phyloP scores from a whole-genome alignment of 2,797 vertebrate species.

The Ambastaia sidthimunki region DNA sequence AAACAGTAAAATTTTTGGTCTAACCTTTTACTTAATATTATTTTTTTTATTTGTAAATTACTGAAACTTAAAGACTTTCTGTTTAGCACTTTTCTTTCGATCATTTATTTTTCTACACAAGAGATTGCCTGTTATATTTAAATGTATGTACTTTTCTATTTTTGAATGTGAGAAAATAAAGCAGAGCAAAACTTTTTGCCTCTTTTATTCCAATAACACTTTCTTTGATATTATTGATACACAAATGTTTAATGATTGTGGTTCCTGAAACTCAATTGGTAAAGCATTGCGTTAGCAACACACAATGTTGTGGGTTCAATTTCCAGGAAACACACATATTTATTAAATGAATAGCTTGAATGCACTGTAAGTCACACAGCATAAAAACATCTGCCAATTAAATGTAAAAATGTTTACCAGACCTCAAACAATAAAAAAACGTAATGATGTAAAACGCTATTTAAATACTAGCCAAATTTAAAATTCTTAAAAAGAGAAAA shows the following conservation, averaged over 20 bases:
- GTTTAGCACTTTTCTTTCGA: constrained; percentile 73
- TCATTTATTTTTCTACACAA: constrained; percentile 71
- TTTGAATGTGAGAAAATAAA: constrained; percentile 67
- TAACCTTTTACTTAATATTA: neutral
- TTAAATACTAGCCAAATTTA: too few relatives aligned
- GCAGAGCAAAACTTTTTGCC: constrained; percentile 41
- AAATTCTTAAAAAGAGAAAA: too few relatives aligned
- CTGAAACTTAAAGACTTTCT: constrained; percentile 67
- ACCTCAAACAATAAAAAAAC: too few relatives aligned
- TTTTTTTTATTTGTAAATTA: constrained; percentile 51
- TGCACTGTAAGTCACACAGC: too few relatives aligned
- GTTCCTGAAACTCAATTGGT: too few relatives aligned
- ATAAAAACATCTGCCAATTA: too few relatives aligned
- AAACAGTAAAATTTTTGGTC: constrained; percentile 2
- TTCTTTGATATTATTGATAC: neutral
- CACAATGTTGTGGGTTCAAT: too few relatives aligned
- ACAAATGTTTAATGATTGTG: neutral
- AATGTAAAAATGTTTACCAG: too few relatives aligned
- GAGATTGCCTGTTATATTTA: constrained; percentile 64
- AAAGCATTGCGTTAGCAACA: too few relatives aligned
- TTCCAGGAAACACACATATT: too few relatives aligned
- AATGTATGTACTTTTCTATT: constrained; percentile 70
- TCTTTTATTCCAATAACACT: neutral
- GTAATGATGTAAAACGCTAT: too few relatives aligned
- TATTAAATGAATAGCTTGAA: too few relatives aligned